Evolutionary conservation across 2,888 invertebrate species (phyloP).

Genomic region (Andrena flavipes): DNA sequence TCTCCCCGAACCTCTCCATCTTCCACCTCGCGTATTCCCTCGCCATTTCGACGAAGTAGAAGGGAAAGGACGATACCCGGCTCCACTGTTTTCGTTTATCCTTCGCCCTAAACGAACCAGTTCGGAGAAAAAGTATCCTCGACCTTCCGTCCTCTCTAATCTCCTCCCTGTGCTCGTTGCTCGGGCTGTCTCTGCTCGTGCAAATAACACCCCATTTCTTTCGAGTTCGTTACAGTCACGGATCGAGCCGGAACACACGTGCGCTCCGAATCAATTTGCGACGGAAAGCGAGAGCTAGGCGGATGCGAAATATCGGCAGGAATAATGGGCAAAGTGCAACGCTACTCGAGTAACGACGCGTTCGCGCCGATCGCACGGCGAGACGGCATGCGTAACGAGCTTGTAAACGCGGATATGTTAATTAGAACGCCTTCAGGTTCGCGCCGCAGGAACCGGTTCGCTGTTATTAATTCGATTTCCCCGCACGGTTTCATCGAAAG

Average conservation of each 20-base stretch:
- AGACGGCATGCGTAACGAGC: constrained; percentile 24
- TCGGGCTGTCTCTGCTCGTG: not conserved
- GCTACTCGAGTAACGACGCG: not conserved
- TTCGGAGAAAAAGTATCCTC: constrained; percentile 52
- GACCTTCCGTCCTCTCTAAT: constrained; percentile 32
- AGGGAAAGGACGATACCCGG: constrained; percentile 56
- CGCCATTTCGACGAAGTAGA: constrained; percentile 54
- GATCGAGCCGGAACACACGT: no score
- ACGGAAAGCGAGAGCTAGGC: not conserved
- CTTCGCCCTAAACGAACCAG: constrained; percentile 54
- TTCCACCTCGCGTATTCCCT: constrained; percentile 42
- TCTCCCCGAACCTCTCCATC: constrained; percentile 39
- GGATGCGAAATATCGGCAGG: not conserved
- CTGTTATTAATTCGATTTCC: constrained; percentile 67
- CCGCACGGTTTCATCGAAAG: constrained; percentile 39
- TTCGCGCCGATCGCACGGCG: not conserved
- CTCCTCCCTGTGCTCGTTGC: not conserved
- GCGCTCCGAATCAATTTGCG: not conserved
- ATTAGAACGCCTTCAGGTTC: constrained; percentile 50
- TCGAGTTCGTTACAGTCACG: constrained; percentile 55
- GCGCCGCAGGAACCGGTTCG: constrained; percentile 30
- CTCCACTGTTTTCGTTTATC: constrained; percentile 63
- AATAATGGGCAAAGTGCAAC: no score
- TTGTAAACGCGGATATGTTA: constrained; percentile 34
- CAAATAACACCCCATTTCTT: not conserved